Conservation (phyloP, 2,113 vertebrate species). For the Candoia aspera region DNA sequence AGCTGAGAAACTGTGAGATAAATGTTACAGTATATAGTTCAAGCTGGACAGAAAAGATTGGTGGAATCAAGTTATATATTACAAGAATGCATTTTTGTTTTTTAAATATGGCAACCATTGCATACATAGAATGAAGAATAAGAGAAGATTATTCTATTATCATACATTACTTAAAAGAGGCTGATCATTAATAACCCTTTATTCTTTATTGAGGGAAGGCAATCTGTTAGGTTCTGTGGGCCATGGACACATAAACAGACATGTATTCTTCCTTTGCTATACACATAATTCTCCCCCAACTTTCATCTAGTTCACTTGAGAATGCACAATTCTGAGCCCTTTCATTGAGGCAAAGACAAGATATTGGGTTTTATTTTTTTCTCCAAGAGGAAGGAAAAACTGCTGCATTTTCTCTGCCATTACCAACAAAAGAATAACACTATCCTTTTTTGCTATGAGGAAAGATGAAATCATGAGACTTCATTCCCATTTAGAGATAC, state of each 20-base stretch:
- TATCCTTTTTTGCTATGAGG: neutral
- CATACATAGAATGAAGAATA: neutral
- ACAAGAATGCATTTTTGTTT: neutral
- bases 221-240: neutral
- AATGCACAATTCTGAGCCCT: neutral
- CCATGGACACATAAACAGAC: neutral
- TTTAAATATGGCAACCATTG: neutral
- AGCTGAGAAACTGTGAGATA: neutral
- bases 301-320: neutral
- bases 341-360: neutral
- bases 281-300: neutral
- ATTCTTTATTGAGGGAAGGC: neutral
- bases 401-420: neutral
- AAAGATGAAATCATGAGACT: neutral
- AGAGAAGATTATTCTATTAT: neutral
- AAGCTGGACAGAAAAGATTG: neutral
- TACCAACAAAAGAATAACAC: neutral
- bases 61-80: neutral
- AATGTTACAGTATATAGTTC: neutral
- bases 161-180: neutral
- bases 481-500: neutral
- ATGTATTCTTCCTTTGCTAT: neutral
- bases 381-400: neutral
- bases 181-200: neutral
- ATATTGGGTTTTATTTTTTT: neutral